Conservation (phyloP, 2,797 vertebrate genomes). For the Fistularia commersonii region DNA sequence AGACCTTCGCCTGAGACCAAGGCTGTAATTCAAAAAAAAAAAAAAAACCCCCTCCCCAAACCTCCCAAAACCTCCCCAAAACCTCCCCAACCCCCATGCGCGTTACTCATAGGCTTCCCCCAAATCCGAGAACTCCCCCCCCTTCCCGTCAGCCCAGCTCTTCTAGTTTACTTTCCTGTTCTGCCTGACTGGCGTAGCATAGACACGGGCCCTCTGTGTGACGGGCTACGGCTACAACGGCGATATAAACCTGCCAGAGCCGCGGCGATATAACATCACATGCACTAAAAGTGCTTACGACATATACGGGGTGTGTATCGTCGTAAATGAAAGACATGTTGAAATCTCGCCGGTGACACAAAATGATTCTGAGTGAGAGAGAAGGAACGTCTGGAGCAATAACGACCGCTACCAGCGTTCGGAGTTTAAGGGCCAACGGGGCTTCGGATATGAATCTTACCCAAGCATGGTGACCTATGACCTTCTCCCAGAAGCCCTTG, state of each 20-base stretch:
- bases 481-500: slow-evolving; percentile 53
- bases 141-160: slow-evolving; percentile 10
- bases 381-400: slow-evolving; percentile 49
- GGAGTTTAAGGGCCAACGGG: slow-evolving; percentile 60
- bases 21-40: slow-evolving; percentile 57
- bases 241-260: slow-evolving; percentile 55
- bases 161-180: slow-evolving; percentile 54
- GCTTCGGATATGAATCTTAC: slow-evolving; percentile 65
- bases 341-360: background rate
- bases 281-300: background rate
- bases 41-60: no score
- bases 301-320: background rate
- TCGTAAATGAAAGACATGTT: background rate
- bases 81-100: slow-evolving; percentile 28
- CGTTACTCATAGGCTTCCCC: slow-evolving; percentile 40
- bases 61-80: no score
- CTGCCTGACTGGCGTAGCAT: slow-evolving; percentile 55
- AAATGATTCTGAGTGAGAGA: slow-evolving; percentile 14
- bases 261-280: slow-evolving; percentile 18
- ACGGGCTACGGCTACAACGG: slow-evolving; percentile 34
- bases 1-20: slow-evolving; percentile 36
- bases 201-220: slow-evolving; percentile 54
- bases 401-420: slow-evolving; percentile 45
- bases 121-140: slow-evolving; percentile 1
- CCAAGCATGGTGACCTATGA: slow-evolving; percentile 54